Conservation (phyloP, 2,888 invertebrate species). For the Metopia argyrocephala region DNA sequence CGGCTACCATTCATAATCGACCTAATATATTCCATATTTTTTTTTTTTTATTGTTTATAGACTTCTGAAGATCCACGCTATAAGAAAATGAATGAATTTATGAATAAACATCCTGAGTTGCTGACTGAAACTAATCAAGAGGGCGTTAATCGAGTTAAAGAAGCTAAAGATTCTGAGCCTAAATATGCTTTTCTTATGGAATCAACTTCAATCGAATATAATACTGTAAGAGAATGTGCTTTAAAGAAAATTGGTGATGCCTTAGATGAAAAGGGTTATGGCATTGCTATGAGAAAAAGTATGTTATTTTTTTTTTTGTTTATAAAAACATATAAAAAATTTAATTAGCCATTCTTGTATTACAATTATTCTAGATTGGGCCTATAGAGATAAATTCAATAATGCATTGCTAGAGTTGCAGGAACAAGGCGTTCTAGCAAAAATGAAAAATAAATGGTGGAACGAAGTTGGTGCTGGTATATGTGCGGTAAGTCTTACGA, state of each 20-base stretch:
- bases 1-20: too few species aligned
- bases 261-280: slow-evolving; percentile 86
- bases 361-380: slow-evolving; percentile 72
- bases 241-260: slow-evolving; percentile 82
- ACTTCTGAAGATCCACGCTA: slow-evolving; percentile 87
- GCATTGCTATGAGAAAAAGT: slow-evolving; percentile 86
- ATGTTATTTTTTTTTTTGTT: too few species aligned
- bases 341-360: background rate
- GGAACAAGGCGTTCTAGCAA: slow-evolving; percentile 87
- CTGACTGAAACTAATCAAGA: slow-evolving; percentile 79
- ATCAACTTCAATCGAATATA: slow-evolving; percentile 87
- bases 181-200: slow-evolving; percentile 89
- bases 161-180: slow-evolving; percentile 49
- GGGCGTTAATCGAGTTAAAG: slow-evolving; percentile 80
- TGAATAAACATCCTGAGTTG: slow-evolving; percentile 83
- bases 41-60: too few species aligned
- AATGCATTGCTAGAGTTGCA: slow-evolving; percentile 90
- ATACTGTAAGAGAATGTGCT: slow-evolving; percentile 83
- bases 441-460: slow-evolving; percentile 94
- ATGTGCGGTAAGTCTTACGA: slow-evolving; percentile 82
- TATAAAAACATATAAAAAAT: background rate
- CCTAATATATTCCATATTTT: too few species aligned
- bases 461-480: slow-evolving; percentile 88
- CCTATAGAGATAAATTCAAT: slow-evolving; percentile 86
- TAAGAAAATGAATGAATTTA: slow-evolving; percentile 89